These are phyloP conservation scores for Chondrosia reniformis DNA, from an alignment of 37 sponge, comb jelly and placozoan species.

Conservation along the genomic window DNA sequence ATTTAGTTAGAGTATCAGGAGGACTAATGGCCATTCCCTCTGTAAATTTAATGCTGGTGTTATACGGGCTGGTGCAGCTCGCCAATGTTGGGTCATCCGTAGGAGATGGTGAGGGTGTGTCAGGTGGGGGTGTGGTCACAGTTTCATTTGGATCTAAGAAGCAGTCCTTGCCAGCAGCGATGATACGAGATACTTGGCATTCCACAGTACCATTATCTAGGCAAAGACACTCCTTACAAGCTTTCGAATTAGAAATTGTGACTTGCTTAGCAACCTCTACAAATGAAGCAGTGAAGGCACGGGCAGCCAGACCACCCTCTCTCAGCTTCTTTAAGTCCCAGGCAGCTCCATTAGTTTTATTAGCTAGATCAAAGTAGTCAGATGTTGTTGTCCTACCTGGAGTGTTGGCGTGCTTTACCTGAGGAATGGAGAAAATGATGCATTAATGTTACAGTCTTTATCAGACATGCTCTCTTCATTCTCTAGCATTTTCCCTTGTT, in stretches of 20 bases:
- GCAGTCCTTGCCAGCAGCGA: neutral
- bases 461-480: too few relatives aligned
- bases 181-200: neutral
- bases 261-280: conserved; percentile 58
- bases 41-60: neutral
- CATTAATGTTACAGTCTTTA: too few relatives aligned
- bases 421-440: too few relatives aligned
- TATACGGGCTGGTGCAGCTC: neutral
- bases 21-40: neutral
- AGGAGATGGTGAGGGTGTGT: neutral
- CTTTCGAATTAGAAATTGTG: conserved; percentile 31
- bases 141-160: neutral
- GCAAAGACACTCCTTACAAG: conserved; percentile 65
- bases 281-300: conserved; percentile 72
- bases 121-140: neutral
- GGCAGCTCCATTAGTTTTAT: conserved; percentile 47
- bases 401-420: conserved; percentile 24
- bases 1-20: too few relatives aligned
- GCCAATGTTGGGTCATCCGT: neutral
- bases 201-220: neutral
- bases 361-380: conserved; percentile 74
- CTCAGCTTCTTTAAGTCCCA: conserved; percentile 75
- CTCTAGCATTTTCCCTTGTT: too few relatives aligned
- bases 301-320: conserved; percentile 39
- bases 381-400: conserved; percentile 46